Base-by-base conservation (phyloP, 2,888 invertebrate species). In the Ophion slaviceki region DNA sequence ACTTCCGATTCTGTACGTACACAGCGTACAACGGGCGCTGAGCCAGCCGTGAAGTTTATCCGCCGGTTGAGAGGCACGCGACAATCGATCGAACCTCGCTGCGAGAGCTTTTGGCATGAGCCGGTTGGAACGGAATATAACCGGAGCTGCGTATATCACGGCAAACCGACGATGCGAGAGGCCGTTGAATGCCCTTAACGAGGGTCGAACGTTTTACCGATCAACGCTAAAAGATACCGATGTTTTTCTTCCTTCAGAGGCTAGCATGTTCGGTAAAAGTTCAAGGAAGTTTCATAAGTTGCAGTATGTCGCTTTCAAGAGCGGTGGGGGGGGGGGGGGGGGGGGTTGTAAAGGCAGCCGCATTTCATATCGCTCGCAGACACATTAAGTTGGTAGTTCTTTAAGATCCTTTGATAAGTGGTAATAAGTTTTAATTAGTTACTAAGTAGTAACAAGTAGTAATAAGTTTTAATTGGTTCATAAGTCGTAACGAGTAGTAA, bases 11-110 rank as follows among this genome's bases (percentile, higher is more conserved):
- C 32, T 53, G 10, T 36, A 68, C 28, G 32, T 70, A 17, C 14
- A 59, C 11, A 57, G 57, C 20, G 53, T 32, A 32, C 32, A 32
- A 57, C 7, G 20, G 36, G 57, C 53, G 20, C 71, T 53, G 61
- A 74, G 62, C 28, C 20, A 61, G 64, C n/a, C 47, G 28, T 62
- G 64, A 47, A 36, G 24, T 24, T 53, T 40, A 70, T 57, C 24
- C 61, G 40, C 32, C 57, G 57, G n/a, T 28, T 47, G 53, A 53
- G 78, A 20, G n/a, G 80, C 79, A 78, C 70, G 78, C 78, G 78
- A 75, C 47, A 62, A 82, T 85, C 82, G 80, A 85, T 85, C 79
- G 79, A 47, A 76, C 47, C 32, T 75, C 59, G 59, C 66, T 80
- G 53, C 14, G 14, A 40, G 53, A 80, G 53, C 81, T 72, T 70